Evolutionary conservation across 2,888 invertebrate genomes (phyloP).

Genomic region (Phyllotreta cruciferae): DNA sequence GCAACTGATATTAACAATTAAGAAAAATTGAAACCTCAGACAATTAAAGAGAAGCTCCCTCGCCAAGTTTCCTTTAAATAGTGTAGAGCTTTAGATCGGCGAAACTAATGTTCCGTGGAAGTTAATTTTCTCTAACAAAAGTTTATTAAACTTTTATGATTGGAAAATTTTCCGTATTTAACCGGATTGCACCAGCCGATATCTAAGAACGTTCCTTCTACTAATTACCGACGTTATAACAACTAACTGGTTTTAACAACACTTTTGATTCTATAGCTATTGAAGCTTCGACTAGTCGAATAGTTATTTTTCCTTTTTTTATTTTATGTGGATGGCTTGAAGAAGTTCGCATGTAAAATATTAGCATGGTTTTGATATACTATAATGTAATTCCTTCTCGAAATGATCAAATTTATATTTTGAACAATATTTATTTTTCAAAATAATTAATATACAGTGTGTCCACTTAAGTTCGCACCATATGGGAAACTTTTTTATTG

Average conservation of each 20-base stretch:
- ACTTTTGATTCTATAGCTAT: background rate
- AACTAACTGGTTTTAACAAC: slow-evolving; percentile 16
- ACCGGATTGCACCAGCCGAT: slow-evolving; percentile 7
- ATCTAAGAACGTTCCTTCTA: slow-evolving; percentile 15
- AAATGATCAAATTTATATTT: too few species aligned
- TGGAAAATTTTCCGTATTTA: slow-evolving; percentile 8
- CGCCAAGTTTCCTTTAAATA: slow-evolving; percentile 10
- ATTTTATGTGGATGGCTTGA: too few species aligned
- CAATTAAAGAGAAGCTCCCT: background rate
- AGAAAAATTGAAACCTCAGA: slow-evolving; percentile 1
- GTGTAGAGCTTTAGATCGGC: slow-evolving; percentile 14
- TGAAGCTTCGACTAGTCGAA: too few species aligned
- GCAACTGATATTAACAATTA: background rate
- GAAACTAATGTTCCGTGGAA: slow-evolving; percentile 17
- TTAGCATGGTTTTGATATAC: too few species aligned
- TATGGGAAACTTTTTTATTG: too few species aligned
- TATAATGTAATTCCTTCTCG: too few species aligned
- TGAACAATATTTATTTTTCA: too few species aligned
- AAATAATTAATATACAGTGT: too few species aligned
- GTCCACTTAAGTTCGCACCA: too few species aligned
- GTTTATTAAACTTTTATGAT: slow-evolving; percentile 15
- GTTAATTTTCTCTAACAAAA: slow-evolving; percentile 21
- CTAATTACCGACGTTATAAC: slow-evolving; percentile 16
- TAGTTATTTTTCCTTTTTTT: too few species aligned
- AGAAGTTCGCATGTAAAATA: too few species aligned